Evolutionary conservation across 2,113 vertebrate species (phyloP).

Genomic region (Alectura lathami): DNA sequence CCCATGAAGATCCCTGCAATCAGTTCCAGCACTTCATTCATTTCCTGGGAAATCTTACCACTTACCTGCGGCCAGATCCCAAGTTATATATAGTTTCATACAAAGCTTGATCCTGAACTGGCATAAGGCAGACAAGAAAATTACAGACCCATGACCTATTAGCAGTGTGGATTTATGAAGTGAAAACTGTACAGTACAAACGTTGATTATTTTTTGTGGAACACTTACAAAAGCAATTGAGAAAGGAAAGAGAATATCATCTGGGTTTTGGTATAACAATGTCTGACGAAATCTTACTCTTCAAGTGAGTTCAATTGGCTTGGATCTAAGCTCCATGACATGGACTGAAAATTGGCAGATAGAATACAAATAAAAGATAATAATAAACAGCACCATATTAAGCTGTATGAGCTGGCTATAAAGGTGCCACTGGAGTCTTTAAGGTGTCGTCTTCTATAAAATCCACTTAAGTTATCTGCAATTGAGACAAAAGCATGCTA

Average conservation of each 20-base stretch:
- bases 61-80: slow-evolving; percentile 14
- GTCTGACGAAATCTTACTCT: background rate
- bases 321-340: background rate
- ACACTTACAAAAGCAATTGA: slow-evolving; percentile 49
- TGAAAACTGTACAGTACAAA: slow-evolving; percentile 43
- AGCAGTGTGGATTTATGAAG: slow-evolving; percentile 58
- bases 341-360: background rate
- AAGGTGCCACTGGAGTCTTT: background rate
- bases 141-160: slow-evolving; percentile 36
- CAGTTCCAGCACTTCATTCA: background rate
- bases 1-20: background rate
- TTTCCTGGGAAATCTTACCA: background rate
- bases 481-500: background rate
- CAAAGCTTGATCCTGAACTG: background rate
- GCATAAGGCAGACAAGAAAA: background rate
- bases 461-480: background rate
- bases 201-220: slow-evolving; percentile 51
- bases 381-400: background rate
- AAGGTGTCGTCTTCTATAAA: background rate
- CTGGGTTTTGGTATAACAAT: slow-evolving; percentile 10
- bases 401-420: background rate
- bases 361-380: background rate
- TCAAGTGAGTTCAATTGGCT: background rate
- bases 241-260: slow-evolving; percentile 53
- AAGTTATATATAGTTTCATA: slow-evolving; percentile 33